A percentile compares a stretch with the other conserved stretches of the same genome.
Conservation (phyloP, 1,140 invertebrate genomes). For the Drosophila lowei region DNA sequence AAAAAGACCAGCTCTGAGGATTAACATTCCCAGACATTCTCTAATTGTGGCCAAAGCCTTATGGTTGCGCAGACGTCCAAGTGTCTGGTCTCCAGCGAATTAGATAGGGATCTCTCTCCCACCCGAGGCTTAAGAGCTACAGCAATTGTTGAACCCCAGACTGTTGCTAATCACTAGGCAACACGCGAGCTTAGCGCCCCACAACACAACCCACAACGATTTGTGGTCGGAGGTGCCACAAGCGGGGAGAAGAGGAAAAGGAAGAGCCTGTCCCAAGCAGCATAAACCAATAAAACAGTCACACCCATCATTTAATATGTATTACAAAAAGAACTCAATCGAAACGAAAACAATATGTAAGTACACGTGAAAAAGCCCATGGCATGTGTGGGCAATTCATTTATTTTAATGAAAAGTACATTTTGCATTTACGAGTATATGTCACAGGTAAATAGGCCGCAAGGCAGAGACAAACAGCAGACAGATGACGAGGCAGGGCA, state of each 20-base stretch:
- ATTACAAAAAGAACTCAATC: constrained; percentile 50
- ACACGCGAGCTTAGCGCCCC: constrained; percentile 46
- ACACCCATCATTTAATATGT: constrained; percentile 53
- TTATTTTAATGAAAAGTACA: constrained; percentile 71
- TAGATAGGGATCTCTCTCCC: constrained; percentile 50
- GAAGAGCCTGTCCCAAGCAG: neutral
- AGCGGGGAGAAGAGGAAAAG: neutral
- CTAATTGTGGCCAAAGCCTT: constrained; percentile 37
- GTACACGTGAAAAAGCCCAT: constrained; percentile 16
- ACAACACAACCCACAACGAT: too few relatives aligned
- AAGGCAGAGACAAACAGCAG: constrained; percentile 17
- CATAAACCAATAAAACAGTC: constrained; percentile 39
- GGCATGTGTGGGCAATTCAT: constrained; percentile 54
- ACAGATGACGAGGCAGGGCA: neutral
- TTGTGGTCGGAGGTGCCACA: neutral
- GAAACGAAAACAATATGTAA: constrained; percentile 5
- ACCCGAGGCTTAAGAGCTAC: constrained; percentile 27
- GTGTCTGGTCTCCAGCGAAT: constrained; percentile 9
- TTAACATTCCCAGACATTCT: constrained; percentile 26
- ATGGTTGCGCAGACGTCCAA: constrained; percentile 26
- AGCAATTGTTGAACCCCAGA: constrained; percentile 3
- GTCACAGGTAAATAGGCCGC: constrained; percentile 19
- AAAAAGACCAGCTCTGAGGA: neutral
- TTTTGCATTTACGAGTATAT: constrained; percentile 28
- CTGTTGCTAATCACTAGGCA: constrained; percentile 59